These are phyloP conservation scores for Stigmatopora nigra DNA, from an alignment of 2,113 vertebrate genomes.

Conservation along the genomic window DNA sequence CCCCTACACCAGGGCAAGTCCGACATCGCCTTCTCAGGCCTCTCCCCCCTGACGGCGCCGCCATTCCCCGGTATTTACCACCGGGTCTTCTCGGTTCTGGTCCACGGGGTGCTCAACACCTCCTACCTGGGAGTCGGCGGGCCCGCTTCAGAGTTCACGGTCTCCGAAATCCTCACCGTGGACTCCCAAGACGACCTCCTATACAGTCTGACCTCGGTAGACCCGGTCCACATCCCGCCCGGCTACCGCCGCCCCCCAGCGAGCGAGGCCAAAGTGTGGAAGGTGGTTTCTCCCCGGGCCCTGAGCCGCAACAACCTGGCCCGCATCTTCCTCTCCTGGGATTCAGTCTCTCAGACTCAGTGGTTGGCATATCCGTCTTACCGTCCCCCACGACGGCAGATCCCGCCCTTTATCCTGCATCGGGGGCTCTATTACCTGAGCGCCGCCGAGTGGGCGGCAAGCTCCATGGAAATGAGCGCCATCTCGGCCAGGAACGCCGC, in stretches of 20 bases:
- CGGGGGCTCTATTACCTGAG: slow-evolving; percentile 83
- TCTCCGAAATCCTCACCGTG: slow-evolving; percentile 70
- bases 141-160: slow-evolving; percentile 54
- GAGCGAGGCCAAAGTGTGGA: slow-evolving; percentile 71
- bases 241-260: slow-evolving; percentile 40
- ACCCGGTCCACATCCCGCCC: slow-evolving; percentile 54
- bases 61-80: slow-evolving; percentile 74
- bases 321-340: slow-evolving; percentile 76
- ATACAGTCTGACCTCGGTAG: slow-evolving; percentile 67
- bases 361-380: slow-evolving; percentile 86
- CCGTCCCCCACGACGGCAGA: slow-evolving; percentile 60
- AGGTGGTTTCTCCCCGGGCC: slow-evolving; percentile 73
- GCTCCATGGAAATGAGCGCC: slow-evolving; percentile 88
- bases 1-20: slow-evolving; percentile 77
- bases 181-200: slow-evolving; percentile 71
- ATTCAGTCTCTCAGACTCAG: slow-evolving; percentile 61
- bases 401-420: slow-evolving; percentile 80
- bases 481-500: slow-evolving; percentile 81
- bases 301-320: slow-evolving; percentile 73
- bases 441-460: slow-evolving; percentile 79
- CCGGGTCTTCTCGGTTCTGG: slow-evolving; percentile 73
- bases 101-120: slow-evolving; percentile 78
- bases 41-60: slow-evolving; percentile 71
- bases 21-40: slow-evolving; percentile 79
- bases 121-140: slow-evolving; percentile 71